A percentile compares a stretch with the other conserved stretches of the same genome.
phyloP scores from a whole-genome alignment of 2,888 invertebrate genomes.

The Tigriopus californicus region DNA sequence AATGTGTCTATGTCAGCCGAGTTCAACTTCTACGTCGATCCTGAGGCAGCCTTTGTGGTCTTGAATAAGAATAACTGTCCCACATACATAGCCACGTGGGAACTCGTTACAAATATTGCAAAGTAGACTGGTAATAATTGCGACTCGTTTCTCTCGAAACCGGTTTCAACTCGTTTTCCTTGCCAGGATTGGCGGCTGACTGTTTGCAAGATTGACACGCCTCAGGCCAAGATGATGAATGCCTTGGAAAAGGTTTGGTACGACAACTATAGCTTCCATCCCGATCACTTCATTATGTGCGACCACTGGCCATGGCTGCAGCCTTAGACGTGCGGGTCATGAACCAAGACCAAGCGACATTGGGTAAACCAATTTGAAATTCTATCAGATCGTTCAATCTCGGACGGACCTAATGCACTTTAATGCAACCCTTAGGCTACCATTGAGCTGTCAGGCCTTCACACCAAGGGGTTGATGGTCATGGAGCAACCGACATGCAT shows the following conservation, averaged over 20 bases:
- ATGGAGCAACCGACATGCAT: background rate
- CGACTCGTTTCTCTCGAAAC: background rate
- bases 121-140: constrained; percentile 26
- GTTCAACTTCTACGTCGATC: constrained; percentile 56
- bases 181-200: constrained; percentile 36
- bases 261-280: constrained; percentile 16
- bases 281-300: constrained; percentile 19
- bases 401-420: background rate
- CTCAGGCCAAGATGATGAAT: constrained; percentile 33
- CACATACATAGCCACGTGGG: constrained; percentile 48
- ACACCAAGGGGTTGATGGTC: constrained; percentile 44
- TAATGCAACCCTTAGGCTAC: constrained; percentile 33
- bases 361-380: background rate
- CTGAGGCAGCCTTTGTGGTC: constrained; percentile 55
- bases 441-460: constrained; percentile 38
- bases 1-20: constrained; percentile 44
- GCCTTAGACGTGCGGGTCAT: constrained; percentile 18
- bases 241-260: constrained; percentile 28
- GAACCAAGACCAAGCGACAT: background rate
- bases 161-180: constrained; percentile 18
- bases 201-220: constrained; percentile 25
- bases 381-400: background rate
- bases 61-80: constrained; percentile 38
- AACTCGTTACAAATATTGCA: constrained; percentile 34
- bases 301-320: constrained; percentile 20